These are phyloP conservation scores for Lepas anatifera DNA, from an alignment of 2,888 invertebrate species.

Conservation along the genomic window DNA sequence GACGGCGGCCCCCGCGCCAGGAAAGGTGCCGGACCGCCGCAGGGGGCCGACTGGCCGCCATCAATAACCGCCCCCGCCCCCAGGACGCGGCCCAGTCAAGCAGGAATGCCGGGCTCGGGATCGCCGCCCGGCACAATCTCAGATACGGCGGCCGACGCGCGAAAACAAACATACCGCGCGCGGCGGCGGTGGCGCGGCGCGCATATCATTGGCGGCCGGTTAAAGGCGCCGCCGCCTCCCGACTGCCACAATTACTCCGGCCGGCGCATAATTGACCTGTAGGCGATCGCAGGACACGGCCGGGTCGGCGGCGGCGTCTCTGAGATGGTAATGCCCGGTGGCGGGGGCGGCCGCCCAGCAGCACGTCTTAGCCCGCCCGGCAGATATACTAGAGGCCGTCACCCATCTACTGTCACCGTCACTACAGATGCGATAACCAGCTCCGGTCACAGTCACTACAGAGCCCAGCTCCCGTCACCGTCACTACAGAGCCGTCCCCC, in stretches of 20 bases:
- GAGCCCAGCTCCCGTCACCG: too few relatives aligned
- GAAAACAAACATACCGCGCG: not conserved
- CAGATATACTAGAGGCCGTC: too few relatives aligned
- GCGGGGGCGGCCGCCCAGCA: too few relatives aligned
- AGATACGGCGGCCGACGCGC: not conserved
- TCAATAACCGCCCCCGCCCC: not conserved
- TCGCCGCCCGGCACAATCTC: not conserved
- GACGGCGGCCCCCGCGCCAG: not conserved
- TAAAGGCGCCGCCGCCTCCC: not conserved
- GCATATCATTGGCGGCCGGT: too few relatives aligned
- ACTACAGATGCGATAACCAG: too few relatives aligned
- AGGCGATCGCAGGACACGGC: not conserved
- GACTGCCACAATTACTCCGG: not conserved
- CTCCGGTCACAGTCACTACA: too few relatives aligned
- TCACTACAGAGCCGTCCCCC: too few relatives aligned
- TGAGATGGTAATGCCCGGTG: not conserved
- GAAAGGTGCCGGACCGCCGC: conserved; percentile 1
- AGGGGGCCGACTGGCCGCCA: not conserved
- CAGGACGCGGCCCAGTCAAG: not conserved
- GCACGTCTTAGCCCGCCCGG: too few relatives aligned
- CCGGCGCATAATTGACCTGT: conserved; percentile 3
- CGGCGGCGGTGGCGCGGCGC: not conserved
- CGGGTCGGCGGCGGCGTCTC: not conserved
- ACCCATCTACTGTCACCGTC: too few relatives aligned
- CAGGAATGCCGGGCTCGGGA: not conserved